These are phyloP conservation scores for Bambusicola thoracicus DNA, from an alignment of 2,113 vertebrate species.

Conservation along the genomic window DNA sequence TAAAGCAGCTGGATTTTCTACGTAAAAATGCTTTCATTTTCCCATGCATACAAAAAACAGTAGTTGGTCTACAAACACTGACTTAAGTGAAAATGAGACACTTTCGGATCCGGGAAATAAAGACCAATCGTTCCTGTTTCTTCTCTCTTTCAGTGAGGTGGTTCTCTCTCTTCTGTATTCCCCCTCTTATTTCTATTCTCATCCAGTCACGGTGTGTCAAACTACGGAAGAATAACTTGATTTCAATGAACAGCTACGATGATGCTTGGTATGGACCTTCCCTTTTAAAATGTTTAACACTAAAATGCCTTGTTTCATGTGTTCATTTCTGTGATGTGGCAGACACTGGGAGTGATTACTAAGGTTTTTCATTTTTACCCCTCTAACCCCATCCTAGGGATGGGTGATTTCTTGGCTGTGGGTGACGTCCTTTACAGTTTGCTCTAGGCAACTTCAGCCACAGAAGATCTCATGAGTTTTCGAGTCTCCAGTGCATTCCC, in stretches of 20 bases:
- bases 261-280: neutral
- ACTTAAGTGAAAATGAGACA: neutral
- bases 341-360: neutral
- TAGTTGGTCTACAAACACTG: neutral
- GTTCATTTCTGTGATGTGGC: neutral
- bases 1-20: neutral
- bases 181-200: neutral
- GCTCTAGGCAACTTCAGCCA: neutral
- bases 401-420: neutral
- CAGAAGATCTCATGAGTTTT: neutral
- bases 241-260: neutral
- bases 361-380: neutral
- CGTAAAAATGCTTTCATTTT: neutral
- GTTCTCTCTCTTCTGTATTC: neutral
- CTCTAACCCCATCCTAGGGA: neutral
- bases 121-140: neutral
- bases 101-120: neutral
- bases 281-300: neutral
- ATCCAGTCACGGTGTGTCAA: neutral
- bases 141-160: neutral
- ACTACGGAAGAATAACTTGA: neutral
- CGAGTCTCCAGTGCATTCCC: neutral
- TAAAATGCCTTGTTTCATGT: neutral
- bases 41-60: accelerated
- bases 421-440: neutral